These are phyloP conservation scores for Drosophila phalerata DNA, from an alignment of 2,888 invertebrate genomes.

Conservation along the genomic window DNA sequence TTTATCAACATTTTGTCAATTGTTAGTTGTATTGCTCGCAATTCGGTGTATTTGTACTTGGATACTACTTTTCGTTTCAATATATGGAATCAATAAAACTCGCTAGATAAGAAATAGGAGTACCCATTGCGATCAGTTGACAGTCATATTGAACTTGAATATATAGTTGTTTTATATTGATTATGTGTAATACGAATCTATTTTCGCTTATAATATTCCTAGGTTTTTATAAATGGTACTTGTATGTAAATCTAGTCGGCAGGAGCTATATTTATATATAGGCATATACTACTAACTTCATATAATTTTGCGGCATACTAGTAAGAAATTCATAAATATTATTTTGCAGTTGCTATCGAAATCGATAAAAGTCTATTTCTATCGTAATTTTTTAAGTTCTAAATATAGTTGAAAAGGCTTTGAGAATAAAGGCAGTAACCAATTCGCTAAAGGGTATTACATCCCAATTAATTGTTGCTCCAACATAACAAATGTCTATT, in stretches of 20 bases:
- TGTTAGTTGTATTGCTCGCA: background rate
- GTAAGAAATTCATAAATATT: too few relatives aligned
- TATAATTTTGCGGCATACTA: background rate
- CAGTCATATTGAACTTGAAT: background rate
- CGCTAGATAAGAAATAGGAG: background rate
- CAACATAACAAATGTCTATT: conserved; percentile 22
- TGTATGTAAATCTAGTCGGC: background rate
- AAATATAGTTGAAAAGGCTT: background rate
- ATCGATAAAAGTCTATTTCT: background rate
- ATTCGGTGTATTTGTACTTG: background rate
- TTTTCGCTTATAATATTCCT: too few relatives aligned
- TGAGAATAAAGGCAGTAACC: too few relatives aligned
- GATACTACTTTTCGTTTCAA: background rate
- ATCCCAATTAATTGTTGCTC: background rate
- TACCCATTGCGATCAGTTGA: conserved; percentile 1
- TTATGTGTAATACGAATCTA: background rate
- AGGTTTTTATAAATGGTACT: too few relatives aligned
- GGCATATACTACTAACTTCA: background rate
- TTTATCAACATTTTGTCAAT: background rate
- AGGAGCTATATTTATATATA: background rate
- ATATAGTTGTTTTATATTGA: background rate
- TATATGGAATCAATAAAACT: conserved; percentile 4
- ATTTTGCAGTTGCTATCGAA: background rate
- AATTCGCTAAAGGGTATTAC: background rate
- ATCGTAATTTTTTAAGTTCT: background rate